Base-by-base conservation (phyloP, 2,113 vertebrate genomes). In the Cephalopholis sonnerati region DNA sequence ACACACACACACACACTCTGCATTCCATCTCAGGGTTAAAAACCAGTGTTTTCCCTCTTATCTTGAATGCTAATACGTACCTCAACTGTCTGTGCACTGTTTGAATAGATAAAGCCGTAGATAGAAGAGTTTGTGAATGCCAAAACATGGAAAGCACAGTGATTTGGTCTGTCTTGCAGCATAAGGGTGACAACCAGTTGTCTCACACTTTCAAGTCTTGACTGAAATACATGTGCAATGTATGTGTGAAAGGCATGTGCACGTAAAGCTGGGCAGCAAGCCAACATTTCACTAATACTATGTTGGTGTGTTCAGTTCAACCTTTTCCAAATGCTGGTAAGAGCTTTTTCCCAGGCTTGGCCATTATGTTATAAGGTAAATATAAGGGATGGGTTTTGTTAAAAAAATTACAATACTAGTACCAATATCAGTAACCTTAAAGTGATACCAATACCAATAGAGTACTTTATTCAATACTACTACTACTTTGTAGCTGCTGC, bases 81-180 rank as follows among this genome's bases (percentile, higher is more conserved):
- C 46, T 79, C 41, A 32, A 20, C 64, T 63, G 54, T 79, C 61
- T 80, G 27, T 69, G 58, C 58, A 46, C 66, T 22, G 25, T 75
- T 83, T 61, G 11, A 17, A 24, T 59, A 69, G 81, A 92, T 88
- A 68, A 75, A 79, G 66, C 86, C 54, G 66, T 5, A 82, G 87
- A 84, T 78, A 46, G 16, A 36, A 41, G 36, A 65, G 27, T 73
- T 79, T 44, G 69, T 63, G 50, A 77, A 76, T 74, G 50, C 57
- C 72, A 77, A 84, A 87, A 79, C 77, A 88, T 29, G 66, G 66
- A 77, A 57, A 63, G 41, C 27, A 54, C 54, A 59, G 44, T 20
- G 83, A 86, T 87, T 44, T 51, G 3, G 44, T 66, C 57, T 20
- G 62, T 58, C 53, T 58, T 59, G 53, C 20, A 59, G 61, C 11